phyloP scores from a whole-genome alignment of 2,113 vertebrate genomes.

The Cyrtonyx montezumae region DNA sequence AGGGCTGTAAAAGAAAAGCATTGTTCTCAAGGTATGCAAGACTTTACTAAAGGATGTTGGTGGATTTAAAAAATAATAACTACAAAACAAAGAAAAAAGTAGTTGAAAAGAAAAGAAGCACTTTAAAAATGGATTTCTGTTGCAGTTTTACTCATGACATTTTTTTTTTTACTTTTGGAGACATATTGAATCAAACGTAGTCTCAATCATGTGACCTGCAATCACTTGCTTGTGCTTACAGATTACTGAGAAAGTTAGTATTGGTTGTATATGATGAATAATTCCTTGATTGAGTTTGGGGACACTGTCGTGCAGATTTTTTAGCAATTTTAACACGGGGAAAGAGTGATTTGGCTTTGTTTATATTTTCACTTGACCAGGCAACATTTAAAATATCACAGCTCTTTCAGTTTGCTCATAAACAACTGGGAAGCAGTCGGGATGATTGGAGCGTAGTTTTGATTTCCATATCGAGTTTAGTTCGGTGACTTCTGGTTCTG shows the following conservation, averaged over 20 bases:
- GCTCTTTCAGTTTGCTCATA: slow-evolving; percentile 43
- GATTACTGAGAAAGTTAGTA: slow-evolving; percentile 66
- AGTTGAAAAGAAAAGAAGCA: slow-evolving; percentile 73
- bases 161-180: slow-evolving; percentile 71
- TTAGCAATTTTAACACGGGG: slow-evolving; percentile 31
- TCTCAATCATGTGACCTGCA: slow-evolving; percentile 79
- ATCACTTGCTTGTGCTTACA: slow-evolving; percentile 76
- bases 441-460: slow-evolving; percentile 13
- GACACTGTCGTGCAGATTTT: slow-evolving; percentile 55
- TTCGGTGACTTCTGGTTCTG: slow-evolving; percentile 62
- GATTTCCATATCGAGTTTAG: slow-evolving; percentile 46
- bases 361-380: slow-evolving; percentile 55
- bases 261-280: slow-evolving; percentile 64
- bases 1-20: slow-evolving; percentile 66
- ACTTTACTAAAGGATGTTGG: slow-evolving; percentile 33
- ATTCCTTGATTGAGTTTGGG: slow-evolving; percentile 45
- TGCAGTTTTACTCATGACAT: slow-evolving; percentile 74
- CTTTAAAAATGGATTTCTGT: slow-evolving; percentile 80
- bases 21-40: slow-evolving; percentile 50
- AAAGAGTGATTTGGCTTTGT: slow-evolving; percentile 64
- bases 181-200: slow-evolving; percentile 83
- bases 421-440: slow-evolving; percentile 54
- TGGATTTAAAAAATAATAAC: background rate
- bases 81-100: slow-evolving; percentile 48
- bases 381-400: slow-evolving; percentile 41